Conservation (phyloP, 2,797 vertebrate species). For the Cossypha polioptera region DNA sequence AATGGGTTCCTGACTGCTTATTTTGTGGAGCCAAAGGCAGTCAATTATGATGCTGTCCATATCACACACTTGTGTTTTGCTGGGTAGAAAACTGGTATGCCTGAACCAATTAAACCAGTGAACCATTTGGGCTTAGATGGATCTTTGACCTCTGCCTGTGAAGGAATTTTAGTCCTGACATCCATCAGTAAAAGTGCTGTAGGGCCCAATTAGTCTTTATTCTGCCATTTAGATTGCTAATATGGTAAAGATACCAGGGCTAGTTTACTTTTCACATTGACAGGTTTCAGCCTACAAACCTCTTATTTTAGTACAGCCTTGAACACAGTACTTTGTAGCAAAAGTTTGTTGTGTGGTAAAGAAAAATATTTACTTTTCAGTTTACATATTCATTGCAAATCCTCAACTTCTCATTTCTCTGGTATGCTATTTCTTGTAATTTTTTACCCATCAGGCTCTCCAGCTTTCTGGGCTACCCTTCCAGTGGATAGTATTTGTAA, state of each 20-base stretch:
- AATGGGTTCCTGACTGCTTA: neutral
- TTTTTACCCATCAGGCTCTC: neutral
- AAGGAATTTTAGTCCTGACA: neutral
- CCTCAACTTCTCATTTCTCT: neutral
- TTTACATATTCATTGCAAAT: neutral
- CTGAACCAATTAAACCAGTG: slow-evolving; percentile 30
- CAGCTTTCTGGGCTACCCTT: neutral
- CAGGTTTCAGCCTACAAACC: neutral
- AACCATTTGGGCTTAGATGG: neutral
- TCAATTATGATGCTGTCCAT: neutral
- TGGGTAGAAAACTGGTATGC: neutral
- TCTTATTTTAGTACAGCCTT: neutral
- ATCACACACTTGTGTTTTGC: neutral
- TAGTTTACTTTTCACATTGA: neutral
- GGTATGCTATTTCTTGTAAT: neutral
- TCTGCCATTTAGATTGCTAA: neutral
- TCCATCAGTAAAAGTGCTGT: neutral
- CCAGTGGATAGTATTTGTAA: neutral
- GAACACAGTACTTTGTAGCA: neutral
- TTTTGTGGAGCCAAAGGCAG: neutral
- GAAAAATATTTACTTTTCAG: neutral
- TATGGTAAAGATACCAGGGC: neutral
- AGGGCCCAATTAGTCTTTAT: slow-evolving; percentile 9
- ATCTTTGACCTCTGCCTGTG: slow-evolving; percentile 20
- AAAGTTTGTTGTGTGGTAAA: neutral